Conservation (phyloP, 2,113 vertebrate species). For the Bubo blakistoni region DNA sequence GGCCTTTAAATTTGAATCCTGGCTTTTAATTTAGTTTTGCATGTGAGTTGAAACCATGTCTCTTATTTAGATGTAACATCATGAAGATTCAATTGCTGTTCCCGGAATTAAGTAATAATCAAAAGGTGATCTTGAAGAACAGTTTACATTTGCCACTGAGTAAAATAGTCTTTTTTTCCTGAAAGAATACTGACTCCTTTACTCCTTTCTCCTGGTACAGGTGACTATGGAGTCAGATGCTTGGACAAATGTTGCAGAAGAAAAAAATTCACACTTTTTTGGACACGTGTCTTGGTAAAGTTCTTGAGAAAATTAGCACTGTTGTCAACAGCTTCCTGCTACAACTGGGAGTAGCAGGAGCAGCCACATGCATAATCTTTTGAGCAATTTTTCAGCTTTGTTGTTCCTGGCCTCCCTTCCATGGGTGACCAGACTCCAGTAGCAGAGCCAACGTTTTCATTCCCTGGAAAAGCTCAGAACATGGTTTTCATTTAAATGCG, state of each 20-base stretch:
- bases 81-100: neutral
- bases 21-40: neutral
- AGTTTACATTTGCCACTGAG: neutral
- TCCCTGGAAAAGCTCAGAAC: slow-evolving; percentile 31
- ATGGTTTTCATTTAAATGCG: slow-evolving; percentile 56
- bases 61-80: neutral
- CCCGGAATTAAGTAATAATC: neutral
- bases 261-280: neutral
- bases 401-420: neutral
- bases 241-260: neutral
- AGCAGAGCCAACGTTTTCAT: slow-evolving; percentile 20
- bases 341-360: neutral
- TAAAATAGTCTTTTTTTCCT: neutral
- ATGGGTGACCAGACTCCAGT: neutral
- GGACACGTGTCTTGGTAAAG: neutral
- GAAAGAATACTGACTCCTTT: neutral
- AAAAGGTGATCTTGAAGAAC: neutral
- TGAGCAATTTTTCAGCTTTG: neutral
- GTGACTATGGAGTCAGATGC: neutral
- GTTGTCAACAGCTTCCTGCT: neutral
- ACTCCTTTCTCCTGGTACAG: neutral
- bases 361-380: neutral
- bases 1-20: neutral
- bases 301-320: neutral
- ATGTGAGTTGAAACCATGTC: neutral